Evolutionary conservation across 53 echinoderm and acorn worm species (phyloP), one percentile per base, ranked within the genome.

Genomic region (Holothuria scabra): DNA sequence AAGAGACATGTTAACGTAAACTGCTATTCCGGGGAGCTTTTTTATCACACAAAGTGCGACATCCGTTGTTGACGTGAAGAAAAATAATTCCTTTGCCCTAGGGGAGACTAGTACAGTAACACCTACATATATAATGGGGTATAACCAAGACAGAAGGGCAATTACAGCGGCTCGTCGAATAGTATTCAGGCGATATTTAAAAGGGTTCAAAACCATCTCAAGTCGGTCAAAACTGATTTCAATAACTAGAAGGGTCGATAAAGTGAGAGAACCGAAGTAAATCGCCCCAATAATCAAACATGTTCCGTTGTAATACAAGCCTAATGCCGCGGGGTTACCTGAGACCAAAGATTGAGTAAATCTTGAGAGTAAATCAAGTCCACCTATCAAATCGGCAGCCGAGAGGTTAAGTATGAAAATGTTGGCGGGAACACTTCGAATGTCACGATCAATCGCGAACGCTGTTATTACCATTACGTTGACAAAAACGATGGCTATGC

Each of bases 381-480:
- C 63, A 25, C 1, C 22, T 25, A 63, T 10, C 20, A 63, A 63
- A 20, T 63, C 21, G 8, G 63, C 4, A 28, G 22, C 29, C 4
- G 63, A 63, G 25, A 63, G 63, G n/a, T 63, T 63, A 1, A 63
- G 63, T 25, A 63, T 63, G 8, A 63, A 63, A 25, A 63, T 25
- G 63, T 63, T 63, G 8, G n/a, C 63, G 26, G 63, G 63, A 18
- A 63, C 63, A 29, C 63, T 63, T 9, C 63, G 63, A 29, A 63
- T 63, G 63, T 25, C 25, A 19, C 63, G 25, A 29, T 63, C 63
- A 28, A 20, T 18, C 10, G 19, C 63, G 12, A 28, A 63, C 63
- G 63, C 63, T 63, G 18, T 20, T 8, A 63, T 16, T 8, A 63
- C 63, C 25, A 25, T 28, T 29, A 10, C 29, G 63, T 63, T 63